These are phyloP conservation scores for Vanessa tameamea DNA, from an alignment of 1,140 invertebrate species.

Conservation along the genomic window DNA sequence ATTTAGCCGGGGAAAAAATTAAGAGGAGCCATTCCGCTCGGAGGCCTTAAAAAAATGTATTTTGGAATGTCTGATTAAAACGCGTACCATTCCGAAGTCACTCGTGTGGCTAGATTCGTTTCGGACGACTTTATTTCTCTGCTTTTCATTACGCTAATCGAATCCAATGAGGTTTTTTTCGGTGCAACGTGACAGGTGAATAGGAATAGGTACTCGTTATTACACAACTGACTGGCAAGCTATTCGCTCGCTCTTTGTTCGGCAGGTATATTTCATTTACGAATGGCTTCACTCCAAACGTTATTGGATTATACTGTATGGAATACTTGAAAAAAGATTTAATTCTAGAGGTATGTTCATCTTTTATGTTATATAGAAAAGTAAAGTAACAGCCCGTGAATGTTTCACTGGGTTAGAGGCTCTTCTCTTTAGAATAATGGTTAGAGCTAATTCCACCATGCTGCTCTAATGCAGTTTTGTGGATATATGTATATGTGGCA, in stretches of 20 bases:
- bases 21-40: slow-evolving; percentile 50
- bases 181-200: slow-evolving; percentile 43
- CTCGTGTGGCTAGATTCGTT: slow-evolving; percentile 74
- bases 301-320: not conserved
- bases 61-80: slow-evolving; percentile 75
- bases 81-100: slow-evolving; percentile 55
- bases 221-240: not conserved
- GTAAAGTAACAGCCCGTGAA: no score
- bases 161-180: slow-evolving; percentile 39
- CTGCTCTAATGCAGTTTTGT: no score
- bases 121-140: slow-evolving; percentile 63
- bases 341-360: no score
- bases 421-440: no score
- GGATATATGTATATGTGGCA: no score
- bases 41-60: slow-evolving; percentile 54
- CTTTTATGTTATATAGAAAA: no score
- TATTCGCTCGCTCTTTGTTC: not conserved
- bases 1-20: slow-evolving; percentile 48
- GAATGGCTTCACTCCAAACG: slow-evolving; percentile 5
- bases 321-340: not conserved
- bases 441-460: no score
- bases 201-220: not conserved
- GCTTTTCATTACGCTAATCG: slow-evolving; percentile 50
- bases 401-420: no score
- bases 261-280: slow-evolving; percentile 5